Evolutionary conservation across 2,888 invertebrate species (phyloP), one percentile per base, ranked within the genome.

Genomic region (Axea sp.): DNA sequence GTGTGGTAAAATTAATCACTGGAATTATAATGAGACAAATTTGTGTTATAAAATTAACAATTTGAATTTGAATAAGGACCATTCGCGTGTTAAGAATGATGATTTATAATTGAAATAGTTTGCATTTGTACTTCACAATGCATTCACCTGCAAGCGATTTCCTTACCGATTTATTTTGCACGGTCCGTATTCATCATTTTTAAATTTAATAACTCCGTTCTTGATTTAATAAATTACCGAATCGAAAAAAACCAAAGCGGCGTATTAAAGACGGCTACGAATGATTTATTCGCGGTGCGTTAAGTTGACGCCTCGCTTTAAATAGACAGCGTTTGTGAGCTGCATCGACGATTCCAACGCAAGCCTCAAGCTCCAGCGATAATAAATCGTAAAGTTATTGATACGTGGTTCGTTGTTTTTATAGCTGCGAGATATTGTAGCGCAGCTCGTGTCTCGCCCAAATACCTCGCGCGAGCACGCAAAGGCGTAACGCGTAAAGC

Each of bases 301-400:
- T 53, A 31, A 41, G 39, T 49, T 43, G 51, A 51, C 43, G 51
- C 17, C 33, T 51, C 26, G 65, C 67, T 57, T 57, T 35, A 67
- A 67, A 57, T 57, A 67, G 57, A 33, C 39, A 45, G 43, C 24
- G 15, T 43, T 53, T 26, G 24, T 35, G 43, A 53, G 43, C 59
- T 22, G 1, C 26, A 33, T 43, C 33, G 51, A 17, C 37, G 49
- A 49, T 37, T 65, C 55, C 3, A 49, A 14, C 5, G 33, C 11
- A 45, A 24, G 22, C 45, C 55, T 45, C 14, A 47, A 65, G 55
- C 47, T 49, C 31, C 17, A 39, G 8, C 47, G 47, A 55, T 68
- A 59, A 68, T 68, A 68, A 68, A 68, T 68, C 57, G 67, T 57
- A 49, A 49, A 57, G 53, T 57, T 67, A 49, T 37, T 57, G 68